phyloP scores from a whole-genome alignment of 35 echinoderm and acorn worm genomes.

The Ophiothrix spiculata region DNA sequence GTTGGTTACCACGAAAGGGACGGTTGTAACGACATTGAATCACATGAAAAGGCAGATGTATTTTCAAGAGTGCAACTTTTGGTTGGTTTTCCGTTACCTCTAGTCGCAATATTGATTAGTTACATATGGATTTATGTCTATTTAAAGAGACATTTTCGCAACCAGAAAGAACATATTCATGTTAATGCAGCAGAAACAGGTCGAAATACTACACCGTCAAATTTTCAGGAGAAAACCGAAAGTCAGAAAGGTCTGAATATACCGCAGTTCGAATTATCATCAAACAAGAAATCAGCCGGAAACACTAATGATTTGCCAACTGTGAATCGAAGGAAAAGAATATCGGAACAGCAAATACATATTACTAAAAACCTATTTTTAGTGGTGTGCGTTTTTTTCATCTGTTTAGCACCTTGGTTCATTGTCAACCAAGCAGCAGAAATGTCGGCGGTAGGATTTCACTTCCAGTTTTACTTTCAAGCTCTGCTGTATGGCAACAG shows the following conservation, averaged over 20 bases:
- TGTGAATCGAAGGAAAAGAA: background rate
- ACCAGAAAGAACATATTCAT: background rate
- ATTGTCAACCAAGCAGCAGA: too few species aligned
- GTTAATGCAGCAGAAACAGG: background rate
- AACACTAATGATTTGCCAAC: background rate
- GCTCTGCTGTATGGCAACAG: too few species aligned
- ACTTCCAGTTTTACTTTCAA: too few species aligned
- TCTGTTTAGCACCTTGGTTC: too few species aligned
- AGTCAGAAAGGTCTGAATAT: too few species aligned
- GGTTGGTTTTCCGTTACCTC: background rate
- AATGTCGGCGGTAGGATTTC: too few species aligned
- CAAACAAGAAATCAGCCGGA: background rate
- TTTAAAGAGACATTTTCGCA: background rate
- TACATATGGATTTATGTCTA: background rate
- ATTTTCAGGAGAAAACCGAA: background rate
- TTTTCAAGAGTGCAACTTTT: background rate
- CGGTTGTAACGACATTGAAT: constrained; percentile 12
- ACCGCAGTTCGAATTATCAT: background rate
- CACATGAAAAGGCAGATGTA: background rate
- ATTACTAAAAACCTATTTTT: constrained; percentile 40
- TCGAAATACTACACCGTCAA: background rate
- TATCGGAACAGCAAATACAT: background rate
- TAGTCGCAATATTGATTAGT: background rate
- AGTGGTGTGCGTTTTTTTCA: too few species aligned
- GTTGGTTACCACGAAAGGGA: constrained; percentile 40